These are phyloP conservation scores for Dastarcus helophoroides DNA, from an alignment of 2,888 invertebrate species.

Conservation along the genomic window DNA sequence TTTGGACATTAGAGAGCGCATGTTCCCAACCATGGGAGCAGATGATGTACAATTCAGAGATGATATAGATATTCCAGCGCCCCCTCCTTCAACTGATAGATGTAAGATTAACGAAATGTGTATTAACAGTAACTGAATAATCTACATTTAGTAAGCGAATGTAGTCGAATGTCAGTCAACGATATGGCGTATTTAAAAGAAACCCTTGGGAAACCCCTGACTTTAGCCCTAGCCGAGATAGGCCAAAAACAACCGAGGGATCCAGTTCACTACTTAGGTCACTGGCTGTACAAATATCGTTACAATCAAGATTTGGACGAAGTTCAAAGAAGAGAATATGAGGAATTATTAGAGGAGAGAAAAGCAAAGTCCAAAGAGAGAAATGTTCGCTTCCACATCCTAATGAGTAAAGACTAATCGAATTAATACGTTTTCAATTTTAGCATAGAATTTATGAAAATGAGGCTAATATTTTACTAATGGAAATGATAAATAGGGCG, in stretches of 20 bases:
- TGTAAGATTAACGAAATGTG: too few species aligned
- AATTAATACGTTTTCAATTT: conserved; percentile 8
- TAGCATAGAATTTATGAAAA: conserved; percentile 29
- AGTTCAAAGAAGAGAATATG: conserved; percentile 26
- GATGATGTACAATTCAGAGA: too few species aligned
- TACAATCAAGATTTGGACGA: conserved; percentile 35
- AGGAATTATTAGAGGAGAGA: conserved; percentile 29
- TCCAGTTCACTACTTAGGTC: conserved; percentile 40
- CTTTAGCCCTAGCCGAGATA: conserved; percentile 37
- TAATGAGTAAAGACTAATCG: neutral
- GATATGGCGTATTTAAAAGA: conserved; percentile 33
- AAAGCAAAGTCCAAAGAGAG: conserved; percentile 26
- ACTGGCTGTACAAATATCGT: conserved; percentile 40
- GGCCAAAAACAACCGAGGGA: conserved; percentile 37
- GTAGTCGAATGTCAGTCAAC: conserved; percentile 25
- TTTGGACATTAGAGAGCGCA: conserved; percentile 14
- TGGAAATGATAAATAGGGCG: conserved; percentile 30
- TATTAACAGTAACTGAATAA: too few species aligned
- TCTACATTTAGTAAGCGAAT: too few species aligned
- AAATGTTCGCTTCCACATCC: too few species aligned
- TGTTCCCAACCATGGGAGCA: too few species aligned
- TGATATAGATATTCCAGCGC: too few species aligned
- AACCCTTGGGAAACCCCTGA: conserved; percentile 32
- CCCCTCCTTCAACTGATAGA: too few species aligned
- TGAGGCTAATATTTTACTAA: conserved; percentile 29